Conservation (phyloP, 2,888 invertebrate genomes). For the Calameuta filiformis region DNA sequence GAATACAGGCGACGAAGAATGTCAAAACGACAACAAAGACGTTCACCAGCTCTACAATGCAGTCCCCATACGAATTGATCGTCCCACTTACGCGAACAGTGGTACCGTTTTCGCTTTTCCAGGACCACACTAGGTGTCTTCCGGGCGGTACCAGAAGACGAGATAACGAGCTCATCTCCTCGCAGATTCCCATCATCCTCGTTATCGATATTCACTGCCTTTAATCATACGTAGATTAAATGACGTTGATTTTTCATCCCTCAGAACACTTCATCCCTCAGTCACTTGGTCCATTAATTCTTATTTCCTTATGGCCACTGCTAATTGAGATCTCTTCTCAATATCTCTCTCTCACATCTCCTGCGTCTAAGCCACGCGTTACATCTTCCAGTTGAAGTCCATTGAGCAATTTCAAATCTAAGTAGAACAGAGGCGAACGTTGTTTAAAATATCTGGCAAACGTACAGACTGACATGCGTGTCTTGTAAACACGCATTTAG, state of each 20-base stretch:
- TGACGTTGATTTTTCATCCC: not conserved
- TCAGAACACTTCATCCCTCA: no score
- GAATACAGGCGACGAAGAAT: conserved; percentile 25
- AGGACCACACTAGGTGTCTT: conserved; percentile 28
- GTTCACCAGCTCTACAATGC: conserved; percentile 43
- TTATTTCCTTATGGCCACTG: not conserved
- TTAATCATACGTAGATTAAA: not conserved
- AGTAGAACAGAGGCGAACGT: not conserved
- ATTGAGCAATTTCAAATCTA: not conserved
- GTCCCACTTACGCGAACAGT: conserved; percentile 32
- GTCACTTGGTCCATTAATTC: not conserved
- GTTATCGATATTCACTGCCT: not conserved
- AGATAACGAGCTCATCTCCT: not conserved
- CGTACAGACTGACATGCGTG: not conserved
- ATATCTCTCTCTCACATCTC: not conserved
- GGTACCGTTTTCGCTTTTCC: conserved; percentile 42
- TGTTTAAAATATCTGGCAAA: not conserved
- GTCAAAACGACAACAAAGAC: conserved; percentile 29
- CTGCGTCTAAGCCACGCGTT: not conserved
- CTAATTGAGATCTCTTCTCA: not conserved
- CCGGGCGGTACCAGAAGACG: not conserved
- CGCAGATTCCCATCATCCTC: not conserved
- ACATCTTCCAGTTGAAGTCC: not conserved
- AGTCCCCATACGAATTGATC: conserved; percentile 32
- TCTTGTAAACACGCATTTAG: not conserved